Evolutionary conservation across 2,113 vertebrate genomes (phyloP).

Genomic region (Damaliscus lunatus): DNA sequence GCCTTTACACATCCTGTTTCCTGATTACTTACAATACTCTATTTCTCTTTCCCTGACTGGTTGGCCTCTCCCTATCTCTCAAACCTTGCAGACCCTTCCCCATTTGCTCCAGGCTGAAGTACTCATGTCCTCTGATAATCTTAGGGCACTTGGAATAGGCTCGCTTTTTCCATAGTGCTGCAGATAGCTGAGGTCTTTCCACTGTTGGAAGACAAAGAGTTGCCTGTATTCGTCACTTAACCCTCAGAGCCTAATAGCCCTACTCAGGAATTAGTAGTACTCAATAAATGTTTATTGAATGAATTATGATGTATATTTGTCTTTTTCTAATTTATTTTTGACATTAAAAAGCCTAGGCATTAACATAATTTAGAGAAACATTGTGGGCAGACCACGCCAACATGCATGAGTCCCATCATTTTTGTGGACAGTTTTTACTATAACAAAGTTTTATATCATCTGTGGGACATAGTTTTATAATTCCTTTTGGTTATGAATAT

Average conservation of each 20-base stretch:
- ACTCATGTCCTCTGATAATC: neutral
- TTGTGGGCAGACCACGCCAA: neutral
- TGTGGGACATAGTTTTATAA: neutral
- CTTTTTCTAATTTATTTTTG: neutral
- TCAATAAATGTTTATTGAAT: neutral
- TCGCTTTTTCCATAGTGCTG: neutral
- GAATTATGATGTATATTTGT: too few relatives aligned
- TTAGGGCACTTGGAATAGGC: neutral
- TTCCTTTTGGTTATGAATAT: neutral
- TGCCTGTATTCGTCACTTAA: neutral
- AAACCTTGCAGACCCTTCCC: neutral
- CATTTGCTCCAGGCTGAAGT: neutral
- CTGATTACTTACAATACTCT: neutral
- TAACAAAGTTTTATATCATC: neutral
- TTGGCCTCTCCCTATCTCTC: neutral
- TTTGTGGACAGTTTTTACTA: neutral
- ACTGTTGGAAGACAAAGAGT: neutral
- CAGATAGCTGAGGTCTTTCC: neutral
- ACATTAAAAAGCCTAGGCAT: neutral
- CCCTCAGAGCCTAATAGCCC: neutral
- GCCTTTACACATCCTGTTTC: neutral
- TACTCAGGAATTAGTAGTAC: neutral
- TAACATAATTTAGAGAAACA: neutral
- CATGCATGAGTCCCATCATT: too few relatives aligned
- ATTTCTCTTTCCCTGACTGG: neutral